Conservation (phyloP, 2,113 vertebrate genomes). For the Dipodomys spectabilis region DNA sequence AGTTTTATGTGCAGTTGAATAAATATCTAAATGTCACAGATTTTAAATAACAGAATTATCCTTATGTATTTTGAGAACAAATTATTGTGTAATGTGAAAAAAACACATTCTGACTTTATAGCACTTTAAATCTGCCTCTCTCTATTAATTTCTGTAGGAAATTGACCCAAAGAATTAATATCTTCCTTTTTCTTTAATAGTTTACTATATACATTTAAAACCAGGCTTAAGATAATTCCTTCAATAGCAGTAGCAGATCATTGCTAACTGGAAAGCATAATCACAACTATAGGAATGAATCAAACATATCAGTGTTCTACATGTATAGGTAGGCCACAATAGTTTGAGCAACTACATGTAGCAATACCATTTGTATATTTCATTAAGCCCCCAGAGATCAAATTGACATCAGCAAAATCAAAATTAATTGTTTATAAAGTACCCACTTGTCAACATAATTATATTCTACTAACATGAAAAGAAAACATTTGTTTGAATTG, state of each 20-base stretch:
- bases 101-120: background rate
- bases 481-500: slow-evolving; percentile 40
- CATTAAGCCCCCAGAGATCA: background rate
- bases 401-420: slow-evolving; percentile 47
- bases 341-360: background rate
- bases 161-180: background rate
- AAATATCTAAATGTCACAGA: background rate
- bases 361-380: background rate
- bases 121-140: background rate
- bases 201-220: background rate
- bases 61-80: background rate
- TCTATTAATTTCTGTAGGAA: slow-evolving; percentile 51
- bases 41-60: slow-evolving; percentile 7
- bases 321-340: background rate
- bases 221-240: slow-evolving; percentile 2
- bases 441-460: slow-evolving; percentile 31
- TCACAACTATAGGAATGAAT: slow-evolving; percentile 23
- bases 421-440: slow-evolving; percentile 52
- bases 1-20: background rate
- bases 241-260: slow-evolving; percentile 41
- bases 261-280: slow-evolving; percentile 47
- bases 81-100: background rate
- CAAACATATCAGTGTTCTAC: background rate
- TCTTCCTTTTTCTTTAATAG: slow-evolving; percentile 6
- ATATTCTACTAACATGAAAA: slow-evolving; percentile 62